Conservation (phyloP, 2,797 vertebrate genomes). For the Rhinichthys osculus region DNA sequence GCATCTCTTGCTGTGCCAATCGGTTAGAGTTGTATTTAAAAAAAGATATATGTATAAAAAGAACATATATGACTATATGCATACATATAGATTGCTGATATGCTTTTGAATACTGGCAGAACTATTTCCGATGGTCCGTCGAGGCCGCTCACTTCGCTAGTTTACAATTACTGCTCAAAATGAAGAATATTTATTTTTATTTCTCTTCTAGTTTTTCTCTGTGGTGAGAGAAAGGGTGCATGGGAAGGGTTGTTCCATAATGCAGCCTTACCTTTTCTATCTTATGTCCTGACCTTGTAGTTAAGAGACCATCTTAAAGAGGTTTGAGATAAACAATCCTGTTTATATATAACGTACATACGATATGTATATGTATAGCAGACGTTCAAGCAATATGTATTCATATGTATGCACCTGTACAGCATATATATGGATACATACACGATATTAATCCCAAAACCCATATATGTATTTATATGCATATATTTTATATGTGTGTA, state of each 20-base stretch:
- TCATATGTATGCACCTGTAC: slow-evolving; percentile 74
- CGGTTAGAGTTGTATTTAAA: slow-evolving; percentile 89
- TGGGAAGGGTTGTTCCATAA: slow-evolving; percentile 82
- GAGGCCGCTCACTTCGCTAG: slow-evolving; percentile 81
- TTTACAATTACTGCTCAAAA: slow-evolving; percentile 80
- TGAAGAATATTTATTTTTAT: slow-evolving; percentile 75
- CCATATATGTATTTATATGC: slow-evolving; percentile 86
- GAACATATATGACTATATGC: slow-evolving; percentile 80
- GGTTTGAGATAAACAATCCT: slow-evolving; percentile 95
- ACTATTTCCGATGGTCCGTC: slow-evolving; percentile 86
- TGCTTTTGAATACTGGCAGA: slow-evolving; percentile 95
- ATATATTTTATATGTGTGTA: slow-evolving; percentile 85
- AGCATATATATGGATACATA: slow-evolving; percentile 84
- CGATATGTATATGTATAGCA: slow-evolving; percentile 90
- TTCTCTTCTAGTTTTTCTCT: slow-evolving; percentile 77
- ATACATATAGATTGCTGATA: slow-evolving; percentile 88
- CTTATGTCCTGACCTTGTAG: slow-evolving; percentile 84
- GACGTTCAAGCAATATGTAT: slow-evolving; percentile 79
- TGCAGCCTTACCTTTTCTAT: slow-evolving; percentile 86
- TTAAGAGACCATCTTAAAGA: slow-evolving; percentile 90
- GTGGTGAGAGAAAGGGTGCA: slow-evolving; percentile 78
- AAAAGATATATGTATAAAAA: slow-evolving; percentile 79
- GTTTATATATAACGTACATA: slow-evolving; percentile 97
- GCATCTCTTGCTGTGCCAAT: slow-evolving; percentile 93
- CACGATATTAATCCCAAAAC: slow-evolving; percentile 79